Evolutionary conservation across 2,888 invertebrate species (phyloP).

Genomic region (Linyphia triangularis): DNA sequence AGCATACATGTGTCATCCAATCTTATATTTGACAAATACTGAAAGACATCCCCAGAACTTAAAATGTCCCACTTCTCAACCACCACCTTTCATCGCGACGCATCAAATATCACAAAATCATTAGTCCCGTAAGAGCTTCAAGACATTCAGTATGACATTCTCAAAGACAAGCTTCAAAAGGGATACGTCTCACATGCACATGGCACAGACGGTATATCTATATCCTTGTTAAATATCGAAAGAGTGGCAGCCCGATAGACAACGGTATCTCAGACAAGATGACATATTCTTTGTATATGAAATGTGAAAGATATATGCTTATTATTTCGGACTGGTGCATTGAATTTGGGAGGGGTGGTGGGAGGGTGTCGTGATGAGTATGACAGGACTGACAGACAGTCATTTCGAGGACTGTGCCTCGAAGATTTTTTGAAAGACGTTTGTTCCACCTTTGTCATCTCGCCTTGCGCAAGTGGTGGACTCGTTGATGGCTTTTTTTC

Average conservation of each 20-base stretch:
- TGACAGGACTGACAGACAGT: slow-evolving; percentile 63
- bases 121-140: slow-evolving; percentile 27
- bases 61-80: slow-evolving; percentile 8
- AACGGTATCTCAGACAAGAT: slow-evolving; percentile 43
- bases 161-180: background rate
- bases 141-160: slow-evolving; percentile 30
- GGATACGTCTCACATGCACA: slow-evolving; percentile 40
- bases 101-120: slow-evolving; percentile 37
- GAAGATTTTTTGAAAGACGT: slow-evolving; percentile 44
- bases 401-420: slow-evolving; percentile 34
- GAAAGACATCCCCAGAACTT: background rate
- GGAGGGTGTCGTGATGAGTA: background rate
- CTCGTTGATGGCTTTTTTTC: slow-evolving; percentile 1
- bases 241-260: slow-evolving; percentile 57
- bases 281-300: slow-evolving; percentile 38
- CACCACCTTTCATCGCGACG: slow-evolving; percentile 19
- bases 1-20: too few species aligned
- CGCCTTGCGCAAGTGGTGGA: slow-evolving; percentile 15
- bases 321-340: slow-evolving; percentile 63
- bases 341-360: slow-evolving; percentile 18
- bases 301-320: slow-evolving; percentile 64
- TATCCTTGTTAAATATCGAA: slow-evolving; percentile 61
- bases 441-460: slow-evolving; percentile 44
- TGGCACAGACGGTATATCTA: slow-evolving; percentile 38
- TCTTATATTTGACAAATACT: background rate